phyloP scores from a whole-genome alignment of 2,888 invertebrate genomes.

The Nesidiocoris tenuis region DNA sequence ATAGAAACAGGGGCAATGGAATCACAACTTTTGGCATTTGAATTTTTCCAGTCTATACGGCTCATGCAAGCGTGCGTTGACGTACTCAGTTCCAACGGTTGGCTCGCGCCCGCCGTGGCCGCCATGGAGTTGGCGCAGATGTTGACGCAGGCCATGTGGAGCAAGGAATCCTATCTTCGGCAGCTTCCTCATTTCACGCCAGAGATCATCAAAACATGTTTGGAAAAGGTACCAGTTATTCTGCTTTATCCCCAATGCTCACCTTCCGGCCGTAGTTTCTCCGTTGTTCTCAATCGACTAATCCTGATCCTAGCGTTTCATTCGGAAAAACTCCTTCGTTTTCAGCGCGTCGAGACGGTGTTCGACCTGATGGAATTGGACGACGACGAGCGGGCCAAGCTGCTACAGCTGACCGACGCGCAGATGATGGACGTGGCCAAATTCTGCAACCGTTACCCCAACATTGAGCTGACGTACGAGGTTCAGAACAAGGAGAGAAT shows the following conservation, averaged over 20 bases:
- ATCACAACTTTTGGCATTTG: too few species aligned
- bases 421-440: slow-evolving; percentile 98
- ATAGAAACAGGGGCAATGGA: too few species aligned
- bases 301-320: too few species aligned
- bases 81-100: slow-evolving; percentile 91
- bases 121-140: slow-evolving; percentile 99
- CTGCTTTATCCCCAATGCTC: too few species aligned
- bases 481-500: slow-evolving; percentile 77
- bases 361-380: slow-evolving; percentile 96
- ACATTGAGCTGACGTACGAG: slow-evolving; percentile 70
- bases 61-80: slow-evolving; percentile 94
- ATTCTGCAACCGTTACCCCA: slow-evolving; percentile 98
- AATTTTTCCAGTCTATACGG: slow-evolving; percentile 69
- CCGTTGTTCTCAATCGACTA: too few species aligned
- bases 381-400: slow-evolving; percentile 77
- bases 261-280: too few species aligned
- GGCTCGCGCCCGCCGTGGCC: slow-evolving; percentile 96
- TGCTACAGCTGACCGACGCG: slow-evolving; percentile 74
- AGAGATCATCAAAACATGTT: slow-evolving; percentile 86
- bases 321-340: not conserved
- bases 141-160: slow-evolving; percentile 99
- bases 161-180: slow-evolving; percentile 94
- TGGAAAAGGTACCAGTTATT: slow-evolving; percentile 69
- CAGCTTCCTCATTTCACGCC: slow-evolving; percentile 93
- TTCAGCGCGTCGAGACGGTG: slow-evolving; percentile 77